phyloP scores from a whole-genome alignment of 2,113 vertebrate species.

The Stigmatopora nigra region DNA sequence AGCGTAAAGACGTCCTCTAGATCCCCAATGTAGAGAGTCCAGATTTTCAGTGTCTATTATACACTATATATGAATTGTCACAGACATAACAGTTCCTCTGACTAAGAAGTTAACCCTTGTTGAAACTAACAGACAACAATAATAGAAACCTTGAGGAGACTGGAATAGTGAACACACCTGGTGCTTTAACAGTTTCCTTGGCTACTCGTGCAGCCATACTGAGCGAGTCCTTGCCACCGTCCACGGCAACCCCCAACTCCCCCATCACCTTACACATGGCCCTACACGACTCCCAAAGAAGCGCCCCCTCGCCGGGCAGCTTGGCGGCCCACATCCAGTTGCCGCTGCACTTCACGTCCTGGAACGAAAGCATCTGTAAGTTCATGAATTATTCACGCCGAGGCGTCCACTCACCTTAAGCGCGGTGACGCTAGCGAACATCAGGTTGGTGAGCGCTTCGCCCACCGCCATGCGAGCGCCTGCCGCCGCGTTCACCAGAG shows the following conservation, averaged over 20 bases:
- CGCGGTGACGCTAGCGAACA: slow-evolving; percentile 80
- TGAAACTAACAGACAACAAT: too few species aligned
- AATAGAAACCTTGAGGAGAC: not conserved
- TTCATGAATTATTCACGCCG: not conserved
- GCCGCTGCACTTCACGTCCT: slow-evolving; percentile 90
- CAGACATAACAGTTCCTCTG: too few species aligned
- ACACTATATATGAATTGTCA: too few species aligned
- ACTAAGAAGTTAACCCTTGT: too few species aligned
- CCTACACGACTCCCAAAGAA: slow-evolving; percentile 77
- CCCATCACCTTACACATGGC: slow-evolving; percentile 84
- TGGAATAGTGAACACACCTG: slow-evolving; percentile 62
- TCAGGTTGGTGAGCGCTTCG: slow-evolving; percentile 87
- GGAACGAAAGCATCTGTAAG: slow-evolving; percentile 8
- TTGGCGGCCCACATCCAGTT: slow-evolving; percentile 97
- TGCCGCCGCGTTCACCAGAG: slow-evolving; percentile 74
- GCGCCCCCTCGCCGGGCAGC: slow-evolving; percentile 79
- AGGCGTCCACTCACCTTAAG: slow-evolving; percentile 65
- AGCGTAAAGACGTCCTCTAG: not conserved
- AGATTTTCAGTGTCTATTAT: too few species aligned
- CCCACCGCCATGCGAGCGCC: slow-evolving; percentile 83
- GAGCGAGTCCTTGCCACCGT: slow-evolving; percentile 89
- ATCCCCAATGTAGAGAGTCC: too few species aligned
- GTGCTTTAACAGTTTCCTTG: slow-evolving; percentile 78
- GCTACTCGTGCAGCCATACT: slow-evolving; percentile 88
- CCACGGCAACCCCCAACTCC: slow-evolving; percentile 79